Conservation (phyloP, 2,888 invertebrate genomes). For the Mactromeris polynyma region DNA sequence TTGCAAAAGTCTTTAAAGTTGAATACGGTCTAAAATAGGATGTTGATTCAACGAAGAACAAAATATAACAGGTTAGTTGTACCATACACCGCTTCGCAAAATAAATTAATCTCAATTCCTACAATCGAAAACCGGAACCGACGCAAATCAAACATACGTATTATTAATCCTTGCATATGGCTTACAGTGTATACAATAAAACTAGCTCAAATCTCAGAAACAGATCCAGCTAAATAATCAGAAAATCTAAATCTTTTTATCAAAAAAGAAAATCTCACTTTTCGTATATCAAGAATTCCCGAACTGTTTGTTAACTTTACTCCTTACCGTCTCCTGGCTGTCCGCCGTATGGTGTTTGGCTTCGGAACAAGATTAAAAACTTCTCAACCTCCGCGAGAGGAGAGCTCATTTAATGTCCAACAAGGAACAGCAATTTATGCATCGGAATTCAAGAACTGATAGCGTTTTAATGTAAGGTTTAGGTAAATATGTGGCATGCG, state of each 20-base stretch:
- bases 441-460: not conserved
- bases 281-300: not conserved
- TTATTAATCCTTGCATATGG: not conserved
- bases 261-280: conserved; percentile 8
- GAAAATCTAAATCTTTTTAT: not conserved
- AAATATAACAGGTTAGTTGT: too few relatives aligned
- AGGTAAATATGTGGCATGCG: not conserved
- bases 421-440: not conserved
- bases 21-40: too few relatives aligned
- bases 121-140: not conserved
- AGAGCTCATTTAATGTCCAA: conserved; percentile 15
- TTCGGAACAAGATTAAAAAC: not conserved
- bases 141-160: not conserved
- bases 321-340: not conserved
- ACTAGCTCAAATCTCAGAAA: not conserved
- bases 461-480: not conserved
- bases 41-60: too few relatives aligned
- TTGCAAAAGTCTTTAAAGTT: too few relatives aligned
- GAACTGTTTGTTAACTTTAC: not conserved
- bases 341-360: not conserved
- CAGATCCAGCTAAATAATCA: not conserved
- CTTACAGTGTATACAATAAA: not conserved
- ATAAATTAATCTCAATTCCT: not conserved
- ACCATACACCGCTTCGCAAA: not conserved
- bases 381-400: not conserved